Evolutionary conservation across 2,888 invertebrate genomes (phyloP).

Genomic region (Caenorhabditis sinica): DNA sequence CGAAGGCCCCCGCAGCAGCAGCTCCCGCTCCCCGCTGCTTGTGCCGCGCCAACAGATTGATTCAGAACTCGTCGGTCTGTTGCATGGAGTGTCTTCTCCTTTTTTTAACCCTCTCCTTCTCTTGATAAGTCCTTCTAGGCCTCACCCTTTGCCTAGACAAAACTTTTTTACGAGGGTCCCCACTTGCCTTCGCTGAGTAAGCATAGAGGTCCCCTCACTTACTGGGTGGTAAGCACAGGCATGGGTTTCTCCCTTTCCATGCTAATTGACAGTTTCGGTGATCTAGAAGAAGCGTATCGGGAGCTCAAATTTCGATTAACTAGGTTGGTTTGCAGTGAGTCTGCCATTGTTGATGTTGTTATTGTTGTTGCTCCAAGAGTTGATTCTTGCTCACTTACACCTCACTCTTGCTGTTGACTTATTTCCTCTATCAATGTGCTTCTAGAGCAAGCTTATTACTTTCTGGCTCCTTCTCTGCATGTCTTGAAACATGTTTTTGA

Average conservation of each 20-base stretch:
- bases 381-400: slow-evolving; percentile 17
- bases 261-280: slow-evolving; percentile 55
- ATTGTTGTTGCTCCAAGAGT: slow-evolving; percentile 16
- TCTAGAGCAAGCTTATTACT: slow-evolving; percentile 12
- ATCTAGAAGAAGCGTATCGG: slow-evolving; percentile 53
- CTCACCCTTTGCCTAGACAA: slow-evolving; percentile 23
- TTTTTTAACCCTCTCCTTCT: slow-evolving; percentile 34
- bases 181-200: background rate
- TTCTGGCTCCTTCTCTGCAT: slow-evolving; percentile 23
- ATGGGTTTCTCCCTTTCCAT: slow-evolving; percentile 66
- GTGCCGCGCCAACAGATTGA: slow-evolving; percentile 54
- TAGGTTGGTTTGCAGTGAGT: slow-evolving; percentile 58
- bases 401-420: background rate
- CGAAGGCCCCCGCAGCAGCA: slow-evolving; percentile 41
- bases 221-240: slow-evolving; percentile 8
- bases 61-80: slow-evolving; percentile 41
- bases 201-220: slow-evolving; percentile 4
- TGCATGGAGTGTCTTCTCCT: slow-evolving; percentile 22
- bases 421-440: slow-evolving; percentile 18
- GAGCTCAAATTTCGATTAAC: slow-evolving; percentile 46
- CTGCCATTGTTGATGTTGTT: slow-evolving; percentile 33
- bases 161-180: slow-evolving; percentile 55
- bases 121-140: slow-evolving; percentile 58
- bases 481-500: background rate
- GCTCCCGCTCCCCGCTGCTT: slow-evolving; percentile 13